Evolutionary conservation across 2,888 invertebrate genomes (phyloP).

Genomic region (Mellilla xanthometata): DNA sequence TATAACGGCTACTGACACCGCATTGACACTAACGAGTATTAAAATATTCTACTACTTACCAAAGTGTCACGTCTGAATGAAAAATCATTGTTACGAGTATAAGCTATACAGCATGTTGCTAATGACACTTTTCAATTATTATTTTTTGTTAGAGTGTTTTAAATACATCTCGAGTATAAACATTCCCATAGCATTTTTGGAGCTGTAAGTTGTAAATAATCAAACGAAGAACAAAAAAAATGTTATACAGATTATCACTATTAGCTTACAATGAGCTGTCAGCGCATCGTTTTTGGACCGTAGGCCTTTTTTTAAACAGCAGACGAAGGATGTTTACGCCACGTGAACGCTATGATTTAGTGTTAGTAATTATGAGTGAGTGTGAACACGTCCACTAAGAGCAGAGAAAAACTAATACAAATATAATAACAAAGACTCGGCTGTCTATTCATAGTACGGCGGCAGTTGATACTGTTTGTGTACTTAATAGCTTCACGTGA

Average conservation of each 20-base stretch:
- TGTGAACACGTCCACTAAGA: conserved; percentile 76
- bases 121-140: background rate
- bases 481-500: conserved; percentile 51
- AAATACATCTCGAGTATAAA: conserved; percentile 43
- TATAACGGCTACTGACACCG: conserved; percentile 16
- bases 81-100: background rate
- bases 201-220: conserved; percentile 64
- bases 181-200: conserved; percentile 69
- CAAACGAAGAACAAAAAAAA: conserved; percentile 53
- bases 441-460: conserved; percentile 62
- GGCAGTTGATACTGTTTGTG: conserved; percentile 55
- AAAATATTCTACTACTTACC: conserved; percentile 2
- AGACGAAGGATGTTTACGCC: conserved; percentile 74
- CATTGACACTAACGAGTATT: conserved; percentile 12
- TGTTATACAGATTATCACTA: conserved; percentile 71
- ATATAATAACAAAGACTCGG: conserved; percentile 74
- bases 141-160: background rate
- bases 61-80: background rate
- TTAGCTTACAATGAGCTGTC: conserved; percentile 74
- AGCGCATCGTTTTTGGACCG: conserved; percentile 66
- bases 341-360: conserved; percentile 77
- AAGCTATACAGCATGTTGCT: background rate
- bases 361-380: conserved; percentile 77
- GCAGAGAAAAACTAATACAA: conserved; percentile 68
- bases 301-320: conserved; percentile 58